phyloP scores from a whole-genome alignment of 2,113 vertebrate genomes.

The Sigmodon hispidus region DNA sequence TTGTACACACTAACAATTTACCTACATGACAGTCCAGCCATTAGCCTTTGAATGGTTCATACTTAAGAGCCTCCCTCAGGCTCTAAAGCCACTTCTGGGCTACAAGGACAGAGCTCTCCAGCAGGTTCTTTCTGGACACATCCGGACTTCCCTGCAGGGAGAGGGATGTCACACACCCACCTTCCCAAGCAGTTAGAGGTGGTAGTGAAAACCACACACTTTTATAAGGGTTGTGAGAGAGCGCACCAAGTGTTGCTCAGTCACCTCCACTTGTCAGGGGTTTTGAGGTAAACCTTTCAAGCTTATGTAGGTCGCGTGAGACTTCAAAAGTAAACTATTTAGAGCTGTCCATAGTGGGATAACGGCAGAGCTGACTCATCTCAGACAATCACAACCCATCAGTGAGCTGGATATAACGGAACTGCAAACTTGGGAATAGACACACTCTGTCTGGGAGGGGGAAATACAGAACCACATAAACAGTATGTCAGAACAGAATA shows the following conservation, averaged over 20 bases:
- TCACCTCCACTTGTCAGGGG: background rate
- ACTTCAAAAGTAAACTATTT: slow-evolving; percentile 47
- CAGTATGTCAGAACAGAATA: background rate
- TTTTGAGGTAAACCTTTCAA: slow-evolving; percentile 40
- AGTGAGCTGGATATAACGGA: background rate
- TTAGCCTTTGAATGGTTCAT: background rate
- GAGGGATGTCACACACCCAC: background rate
- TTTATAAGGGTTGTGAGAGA: background rate
- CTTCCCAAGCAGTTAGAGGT: background rate
- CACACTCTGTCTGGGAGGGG: background rate
- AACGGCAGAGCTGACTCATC: background rate
- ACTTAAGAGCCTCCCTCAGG: background rate
- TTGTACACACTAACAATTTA: no score
- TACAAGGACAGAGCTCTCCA: background rate
- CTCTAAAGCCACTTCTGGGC: slow-evolving; percentile 24
- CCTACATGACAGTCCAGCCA: background rate
- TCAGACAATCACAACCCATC: background rate
- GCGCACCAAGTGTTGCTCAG: slow-evolving; percentile 8
- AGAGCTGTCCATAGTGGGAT: background rate
- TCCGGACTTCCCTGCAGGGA: background rate
- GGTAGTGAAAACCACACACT: background rate
- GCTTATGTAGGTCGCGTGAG: background rate
- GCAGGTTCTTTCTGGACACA: background rate
- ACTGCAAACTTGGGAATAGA: background rate
- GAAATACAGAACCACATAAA: background rate